Evolutionary conservation across 2,888 invertebrate species (phyloP), one percentile per base, ranked within the genome.

Genomic region (Slavum lentiscoides): DNA sequence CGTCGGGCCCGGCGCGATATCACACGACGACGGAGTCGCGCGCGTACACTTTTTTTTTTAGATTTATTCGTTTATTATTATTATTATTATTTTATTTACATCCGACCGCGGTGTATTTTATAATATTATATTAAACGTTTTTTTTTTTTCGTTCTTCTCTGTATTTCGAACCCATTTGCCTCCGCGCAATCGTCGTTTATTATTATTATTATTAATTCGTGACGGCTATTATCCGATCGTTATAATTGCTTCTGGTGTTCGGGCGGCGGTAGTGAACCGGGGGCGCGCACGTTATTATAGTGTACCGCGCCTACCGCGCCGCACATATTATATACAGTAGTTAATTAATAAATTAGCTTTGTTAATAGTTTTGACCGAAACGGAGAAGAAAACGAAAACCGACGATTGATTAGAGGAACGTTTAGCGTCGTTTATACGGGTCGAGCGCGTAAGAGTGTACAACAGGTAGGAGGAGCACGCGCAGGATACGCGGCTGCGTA

Each of bases 181-280:
- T 55, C 62, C 70, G n/a, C 77, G 21, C 62, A 23, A 61, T 69
- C 17, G 61, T 76, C 11, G 19, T 74, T 58, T 64, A 55, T 39
- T 37, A 4, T 74, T 75, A 21, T 80, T 80, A 62, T 80, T 80
- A 70, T 70, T 80, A 77, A 77, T 70, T 80, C 77, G 70, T 80
- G 77, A 80, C 70, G 70, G 77, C 70, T 70, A 62, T 64, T 80
- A 80, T 72, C 62, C 77, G 70, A 80, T 80, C 77, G 49, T 80
- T 55, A 72, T 80, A 64, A 80, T 80, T 80, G 77, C 77, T 80
- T 64, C 77, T 39, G 70, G 77, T 80, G 77, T 80, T 80, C 19
- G 55, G 30, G 64, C 43, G 68, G 9, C 61, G 30, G 30, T 30
- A 30, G 4, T 30, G 4, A 30, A 30, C 30, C n/a, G n/a, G n/a